Conservation (phyloP, 2,113 vertebrate genomes). For the Pavo muticus region DNA sequence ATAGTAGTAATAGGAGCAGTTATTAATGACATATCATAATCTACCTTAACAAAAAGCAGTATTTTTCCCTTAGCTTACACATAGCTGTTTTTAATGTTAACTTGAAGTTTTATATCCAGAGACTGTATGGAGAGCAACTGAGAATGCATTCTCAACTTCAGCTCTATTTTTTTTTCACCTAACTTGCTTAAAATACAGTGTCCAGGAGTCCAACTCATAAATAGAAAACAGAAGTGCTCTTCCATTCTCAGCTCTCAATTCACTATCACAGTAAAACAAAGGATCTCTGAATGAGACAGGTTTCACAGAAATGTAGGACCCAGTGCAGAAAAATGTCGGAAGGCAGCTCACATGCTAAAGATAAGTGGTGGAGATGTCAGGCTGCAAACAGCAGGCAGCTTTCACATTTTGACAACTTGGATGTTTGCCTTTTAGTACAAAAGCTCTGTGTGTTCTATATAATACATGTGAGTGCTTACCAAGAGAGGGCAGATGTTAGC, state of each 20-base stretch:
- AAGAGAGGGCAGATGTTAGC: rapidly evolving
- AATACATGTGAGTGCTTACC: neutral
- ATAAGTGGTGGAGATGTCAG: neutral
- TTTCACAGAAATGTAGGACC: neutral
- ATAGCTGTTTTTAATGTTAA: neutral
- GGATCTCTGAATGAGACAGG: neutral
- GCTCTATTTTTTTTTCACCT: neutral
- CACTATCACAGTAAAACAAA: neutral
- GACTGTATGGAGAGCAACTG: neutral
- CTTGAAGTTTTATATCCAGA: neutral
- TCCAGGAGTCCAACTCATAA: neutral
- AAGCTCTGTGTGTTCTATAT: neutral
- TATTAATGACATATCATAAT: neutral
- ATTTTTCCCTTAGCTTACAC: neutral
- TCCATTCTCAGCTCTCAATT: neutral
- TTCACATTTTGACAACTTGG: neutral
- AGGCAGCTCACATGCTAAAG: neutral
- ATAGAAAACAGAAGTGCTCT: neutral
- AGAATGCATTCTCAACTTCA: neutral
- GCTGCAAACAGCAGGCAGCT: neutral
- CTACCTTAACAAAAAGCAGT: neutral
- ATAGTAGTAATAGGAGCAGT: neutral
- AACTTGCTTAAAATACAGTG: neutral
- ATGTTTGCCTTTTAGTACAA: neutral
- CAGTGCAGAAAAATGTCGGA: neutral